phyloP scores from a whole-genome alignment of 2,888 invertebrate species.

The Dugesia japonica region DNA sequence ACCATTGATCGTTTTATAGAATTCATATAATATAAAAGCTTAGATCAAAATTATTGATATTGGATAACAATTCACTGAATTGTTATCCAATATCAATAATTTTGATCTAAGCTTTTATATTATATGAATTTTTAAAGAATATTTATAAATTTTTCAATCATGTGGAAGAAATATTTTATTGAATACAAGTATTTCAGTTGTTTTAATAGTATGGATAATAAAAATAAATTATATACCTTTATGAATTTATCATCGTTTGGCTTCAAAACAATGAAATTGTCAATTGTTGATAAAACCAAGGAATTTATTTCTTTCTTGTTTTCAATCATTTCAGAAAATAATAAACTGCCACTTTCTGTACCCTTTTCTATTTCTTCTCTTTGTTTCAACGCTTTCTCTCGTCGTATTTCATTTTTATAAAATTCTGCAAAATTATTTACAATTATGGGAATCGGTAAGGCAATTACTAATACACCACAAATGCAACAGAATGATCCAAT shows the following conservation, averaged over 20 bases:
- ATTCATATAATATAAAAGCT: no score
- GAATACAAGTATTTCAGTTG: no score
- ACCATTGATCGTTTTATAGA: no score
- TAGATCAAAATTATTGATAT: no score
- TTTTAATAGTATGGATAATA: no score
- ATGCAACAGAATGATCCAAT: constrained; percentile 99
- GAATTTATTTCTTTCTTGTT: not conserved
- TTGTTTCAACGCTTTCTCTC: constrained; percentile 90
- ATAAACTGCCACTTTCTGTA: constrained; percentile 78
- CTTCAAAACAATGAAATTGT: not conserved
- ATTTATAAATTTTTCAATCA: no score
- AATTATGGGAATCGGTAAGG: constrained; percentile 99
- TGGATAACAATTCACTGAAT: no score
- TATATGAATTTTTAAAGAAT: no score
- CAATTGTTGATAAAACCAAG: not conserved
- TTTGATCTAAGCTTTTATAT: no score
- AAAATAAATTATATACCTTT: not conserved
- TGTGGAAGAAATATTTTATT: no score
- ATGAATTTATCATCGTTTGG: not conserved
- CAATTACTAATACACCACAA: constrained; percentile 99
- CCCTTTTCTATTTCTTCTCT: constrained; percentile 89
- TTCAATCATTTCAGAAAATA: not conserved
- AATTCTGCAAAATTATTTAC: constrained; percentile 99
- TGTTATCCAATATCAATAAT: no score
- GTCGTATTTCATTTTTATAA: constrained; percentile 98